phyloP scores from a whole-genome alignment of 2,888 invertebrate species.

The Drosophila yooni region DNA sequence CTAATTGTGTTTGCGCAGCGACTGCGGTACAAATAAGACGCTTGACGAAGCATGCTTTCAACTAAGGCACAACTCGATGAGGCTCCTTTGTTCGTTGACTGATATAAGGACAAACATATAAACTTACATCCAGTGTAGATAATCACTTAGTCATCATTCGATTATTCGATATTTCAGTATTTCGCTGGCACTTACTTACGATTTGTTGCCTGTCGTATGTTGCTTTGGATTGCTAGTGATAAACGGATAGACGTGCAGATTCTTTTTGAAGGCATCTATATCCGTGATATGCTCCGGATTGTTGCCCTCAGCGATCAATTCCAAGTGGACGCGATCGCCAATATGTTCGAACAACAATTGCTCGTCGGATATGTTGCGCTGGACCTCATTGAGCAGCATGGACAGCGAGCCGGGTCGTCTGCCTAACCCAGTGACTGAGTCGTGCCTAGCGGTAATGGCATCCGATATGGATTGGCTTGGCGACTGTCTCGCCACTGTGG shows the following conservation, averaged over 20 bases:
- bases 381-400: constrained; percentile 51
- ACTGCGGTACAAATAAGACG: constrained; percentile 42
- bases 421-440: background rate
- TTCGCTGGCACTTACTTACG: constrained; percentile 1
- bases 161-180: background rate
- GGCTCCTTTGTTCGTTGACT: background rate
- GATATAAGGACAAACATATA: background rate
- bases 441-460: constrained; percentile 14
- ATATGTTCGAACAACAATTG: constrained; percentile 50
- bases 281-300: constrained; percentile 50
- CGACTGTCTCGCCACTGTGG: background rate
- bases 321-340: constrained; percentile 35
- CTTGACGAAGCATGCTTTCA: constrained; percentile 12
- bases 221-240: constrained; percentile 47
- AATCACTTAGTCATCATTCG: constrained; percentile 1
- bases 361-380: constrained; percentile 53
- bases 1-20: constrained; percentile 53
- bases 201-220: background rate
- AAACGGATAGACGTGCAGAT: constrained; percentile 47
- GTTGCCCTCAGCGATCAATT: constrained; percentile 35
- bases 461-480: constrained; percentile 29
- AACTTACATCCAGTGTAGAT: background rate
- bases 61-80: constrained; percentile 3
- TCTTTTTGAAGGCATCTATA: constrained; percentile 47
- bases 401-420: constrained; percentile 42